These are phyloP conservation scores for Acrocephalus kingi DNA, from an alignment of 2,113 vertebrate genomes.

Conservation along the genomic window DNA sequence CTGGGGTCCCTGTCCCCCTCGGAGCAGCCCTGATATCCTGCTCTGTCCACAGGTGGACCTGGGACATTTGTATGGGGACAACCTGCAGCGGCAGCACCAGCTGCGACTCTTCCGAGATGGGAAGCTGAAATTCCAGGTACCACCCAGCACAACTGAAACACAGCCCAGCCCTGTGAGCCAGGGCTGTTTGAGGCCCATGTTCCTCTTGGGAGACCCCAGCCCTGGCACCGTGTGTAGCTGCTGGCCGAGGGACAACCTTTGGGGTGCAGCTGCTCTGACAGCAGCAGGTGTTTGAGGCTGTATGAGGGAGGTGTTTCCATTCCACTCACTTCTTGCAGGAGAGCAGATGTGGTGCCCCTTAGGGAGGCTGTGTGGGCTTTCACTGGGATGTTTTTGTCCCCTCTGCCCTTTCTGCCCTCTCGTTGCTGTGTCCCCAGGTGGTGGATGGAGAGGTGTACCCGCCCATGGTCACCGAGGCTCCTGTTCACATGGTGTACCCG, in stretches of 20 bases:
- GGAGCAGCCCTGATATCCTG: fast-evolving
- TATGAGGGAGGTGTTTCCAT: background rate
- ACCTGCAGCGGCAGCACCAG: conserved; percentile 82
- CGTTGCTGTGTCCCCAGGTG: conserved; percentile 27
- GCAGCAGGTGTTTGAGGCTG: background rate
- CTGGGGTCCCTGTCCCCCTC: fast-evolving
- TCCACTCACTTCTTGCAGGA: background rate
- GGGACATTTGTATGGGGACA: conserved; percentile 89
- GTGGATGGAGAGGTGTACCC: conserved; percentile 89
- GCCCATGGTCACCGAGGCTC: conserved; percentile 73
- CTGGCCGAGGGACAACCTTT: background rate
- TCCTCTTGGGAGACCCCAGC: background rate
- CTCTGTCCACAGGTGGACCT: conserved; percentile 84
- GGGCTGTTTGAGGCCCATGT: background rate
- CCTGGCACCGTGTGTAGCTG: background rate
- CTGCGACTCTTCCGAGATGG: conserved; percentile 89
- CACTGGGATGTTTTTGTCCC: background rate
- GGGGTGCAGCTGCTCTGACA: background rate
- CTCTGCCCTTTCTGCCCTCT: background rate
- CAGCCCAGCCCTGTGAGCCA: background rate
- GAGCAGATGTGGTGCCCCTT: fast-evolving
- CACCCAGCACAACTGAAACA: fast-evolving
- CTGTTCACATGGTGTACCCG: conserved; percentile 87
- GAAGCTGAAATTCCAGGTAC: conserved; percentile 94
- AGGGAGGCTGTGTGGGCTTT: background rate